A percentile compares a stretch with the other conserved stretches of the same genome.
Conservation (phyloP, 2,797 vertebrate species). For the Sebastes goodei region DNA sequence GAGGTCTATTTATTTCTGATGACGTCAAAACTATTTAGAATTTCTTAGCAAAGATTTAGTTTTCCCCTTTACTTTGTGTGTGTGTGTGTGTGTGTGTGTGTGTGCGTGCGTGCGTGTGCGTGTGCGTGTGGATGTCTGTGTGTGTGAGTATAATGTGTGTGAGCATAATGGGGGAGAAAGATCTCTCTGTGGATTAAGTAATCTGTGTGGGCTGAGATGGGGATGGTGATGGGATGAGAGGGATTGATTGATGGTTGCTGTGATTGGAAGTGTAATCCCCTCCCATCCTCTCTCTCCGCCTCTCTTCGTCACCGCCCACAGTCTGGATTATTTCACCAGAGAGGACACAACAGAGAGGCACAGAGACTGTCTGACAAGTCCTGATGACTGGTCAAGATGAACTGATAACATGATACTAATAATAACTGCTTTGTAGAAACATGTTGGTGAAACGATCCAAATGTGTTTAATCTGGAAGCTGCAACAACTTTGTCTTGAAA, state of each 20-base stretch:
- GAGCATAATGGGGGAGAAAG: not conserved
- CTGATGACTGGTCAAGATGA: not conserved
- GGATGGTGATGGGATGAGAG: conserved; percentile 28
- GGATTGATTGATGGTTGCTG: conserved; percentile 44
- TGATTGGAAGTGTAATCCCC: conserved; percentile 64
- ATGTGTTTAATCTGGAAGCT: conserved; percentile 13
- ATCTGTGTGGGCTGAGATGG: conserved; percentile 10
- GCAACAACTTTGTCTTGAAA: conserved; percentile 19
- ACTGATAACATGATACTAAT: not conserved
- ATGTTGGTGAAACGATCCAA: conserved; percentile 2
- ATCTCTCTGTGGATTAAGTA: conserved; percentile 42
- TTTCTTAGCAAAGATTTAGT: not conserved
- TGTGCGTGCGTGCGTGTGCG: not conserved
- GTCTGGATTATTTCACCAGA: conserved; percentile 62
- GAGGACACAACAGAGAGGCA: conserved; percentile 8
- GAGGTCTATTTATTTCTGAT: not conserved
- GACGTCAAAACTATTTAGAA: not conserved
- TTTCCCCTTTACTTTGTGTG: not conserved
- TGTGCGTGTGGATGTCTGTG: not conserved
- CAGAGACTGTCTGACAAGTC: conserved; percentile 1
- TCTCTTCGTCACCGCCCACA: conserved; percentile 35
- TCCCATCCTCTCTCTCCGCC: not conserved
- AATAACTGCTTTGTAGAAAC: not conserved
- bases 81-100: not conserved
- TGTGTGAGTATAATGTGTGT: not conserved